Conservation (phyloP, 1,140 invertebrate genomes). For the Ridgeia piscesae region DNA sequence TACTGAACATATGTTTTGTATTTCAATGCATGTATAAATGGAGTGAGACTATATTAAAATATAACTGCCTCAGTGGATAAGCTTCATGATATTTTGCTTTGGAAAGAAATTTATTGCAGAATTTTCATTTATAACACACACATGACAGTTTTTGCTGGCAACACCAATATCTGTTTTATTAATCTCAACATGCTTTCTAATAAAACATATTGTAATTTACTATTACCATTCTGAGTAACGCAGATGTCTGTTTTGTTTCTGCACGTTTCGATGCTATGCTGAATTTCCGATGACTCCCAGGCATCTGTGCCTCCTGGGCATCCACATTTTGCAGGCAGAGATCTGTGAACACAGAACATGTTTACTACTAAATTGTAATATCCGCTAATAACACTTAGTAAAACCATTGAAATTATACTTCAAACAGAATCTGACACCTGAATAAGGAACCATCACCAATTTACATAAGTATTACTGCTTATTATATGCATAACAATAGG, state of each 20-base stretch:
- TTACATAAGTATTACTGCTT: not conserved
- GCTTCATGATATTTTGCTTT: too few relatives aligned
- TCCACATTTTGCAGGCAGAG: slow-evolving; percentile 30
- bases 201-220: too few relatives aligned
- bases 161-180: not conserved
- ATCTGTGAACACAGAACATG: slow-evolving; percentile 31
- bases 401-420: not conserved
- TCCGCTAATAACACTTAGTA: not conserved
- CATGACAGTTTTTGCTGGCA: not conserved
- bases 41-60: too few relatives aligned
- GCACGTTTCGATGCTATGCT: slow-evolving; percentile 30
- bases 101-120: not conserved
- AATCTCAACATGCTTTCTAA: not conserved
- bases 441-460: not conserved
- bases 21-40: too few relatives aligned
- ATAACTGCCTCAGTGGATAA: too few relatives aligned
- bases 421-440: not conserved
- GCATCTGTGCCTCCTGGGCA: slow-evolving; percentile 40
- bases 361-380: not conserved
- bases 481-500: too few relatives aligned
- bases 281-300: slow-evolving; percentile 30
- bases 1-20: too few relatives aligned
- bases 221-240: slow-evolving; percentile 34
- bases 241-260: slow-evolving; percentile 36
- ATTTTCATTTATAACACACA: not conserved